Base-by-base conservation (phyloP, 2,888 invertebrate genomes). In the Xiphydria camelus region DNA sequence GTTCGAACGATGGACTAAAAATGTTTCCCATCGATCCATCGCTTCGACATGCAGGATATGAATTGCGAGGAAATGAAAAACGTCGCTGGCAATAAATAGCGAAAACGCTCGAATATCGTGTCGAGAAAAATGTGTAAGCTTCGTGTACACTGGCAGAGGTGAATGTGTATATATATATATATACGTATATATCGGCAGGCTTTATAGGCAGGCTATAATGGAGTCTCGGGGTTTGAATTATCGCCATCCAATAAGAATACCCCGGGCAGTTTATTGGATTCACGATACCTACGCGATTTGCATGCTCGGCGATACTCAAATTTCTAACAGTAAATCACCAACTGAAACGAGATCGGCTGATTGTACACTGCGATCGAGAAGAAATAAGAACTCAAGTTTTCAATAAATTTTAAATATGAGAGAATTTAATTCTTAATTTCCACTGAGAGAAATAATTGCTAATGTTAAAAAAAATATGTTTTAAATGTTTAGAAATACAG, bases 191-290 rank as follows among this genome's bases (percentile, higher is more conserved):
- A 14, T 29, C 29, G 29, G 29, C 29, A n/a, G n/a, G n/a, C n/a
- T n/a, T n/a, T n/a, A n/a, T n/a, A n/a, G n/a, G n/a, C n/a, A n/a
- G n/a, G n/a, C n/a, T n/a, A n/a, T n/a, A n/a, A n/a, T n/a, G n/a
- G n/a, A n/a, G n/a, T n/a, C n/a, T n/a, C n/a, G n/a, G n/a, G n/a
- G 10, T 34, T 34, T 34, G 34, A 34, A 15, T 34, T 34, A 18
- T 34, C 19, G 18, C 34, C 34, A 5, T 34, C 34, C 34, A 34
- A 34, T 34, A 34, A 34, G 34, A 34, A 34, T 14, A n/a, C 34
- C 34, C 15, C 18, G 17, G 19, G 34, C 19, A 15, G 10, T 34
- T 34, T 34, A 34, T 34, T 34, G 34, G 19, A 34, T 34, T 19
- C 34, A 19, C 19, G 17, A 18, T 14, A 23, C 23, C 23, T 23